Base-by-base conservation (phyloP, 2,797 vertebrate species). In the Champsocephalus gunnari region DNA sequence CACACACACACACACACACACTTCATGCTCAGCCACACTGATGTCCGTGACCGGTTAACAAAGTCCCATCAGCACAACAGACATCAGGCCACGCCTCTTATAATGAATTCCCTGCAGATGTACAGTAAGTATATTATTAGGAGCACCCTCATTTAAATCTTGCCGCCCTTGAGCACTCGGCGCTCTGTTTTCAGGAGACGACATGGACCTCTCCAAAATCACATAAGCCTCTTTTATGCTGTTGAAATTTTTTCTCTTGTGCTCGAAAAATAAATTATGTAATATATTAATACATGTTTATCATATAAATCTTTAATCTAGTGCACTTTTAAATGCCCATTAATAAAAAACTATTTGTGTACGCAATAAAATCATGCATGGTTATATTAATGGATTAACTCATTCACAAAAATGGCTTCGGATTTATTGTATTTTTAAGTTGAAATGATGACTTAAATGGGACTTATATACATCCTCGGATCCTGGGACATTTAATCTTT, bases 21-120 rank as follows among this genome's bases (percentile, higher is more conserved):
- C 86, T 66, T 77, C 64, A 45, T 9, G 66, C 70, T 86, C 67
- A 81, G 67, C 45, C 38, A 21, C 55, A 59, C 24, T 71, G 48
- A 80, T 51, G 74, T 74, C 80, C 75, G 47, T 4, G n/a, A 63
- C 12, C 47, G n/a, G 53, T 17, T 17, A 62, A 69, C 41, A 34
- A 47, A 72, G 66, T 49, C 11, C 61, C 59, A 77, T 80, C 69
- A 76, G 71, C 76, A 60, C 50, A 65, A 56, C 12, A 14, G 9
- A 47, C 71, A 61, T 83, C 68, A 77, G 51, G 69, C 32, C 47
- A n/a, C 13, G 3, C 57, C 79, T 65, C 62, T 38, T 19, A 2
- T n/a, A 63, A 77, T 75, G 51, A 45, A 75, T 71, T 48, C 63
- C 55, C 21, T 11, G 50, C 41, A 53, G 59, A 55, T 50, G 54